These are phyloP conservation scores for Azorinus chamasolen DNA, from an alignment of 2,888 invertebrate species.

Conservation along the genomic window DNA sequence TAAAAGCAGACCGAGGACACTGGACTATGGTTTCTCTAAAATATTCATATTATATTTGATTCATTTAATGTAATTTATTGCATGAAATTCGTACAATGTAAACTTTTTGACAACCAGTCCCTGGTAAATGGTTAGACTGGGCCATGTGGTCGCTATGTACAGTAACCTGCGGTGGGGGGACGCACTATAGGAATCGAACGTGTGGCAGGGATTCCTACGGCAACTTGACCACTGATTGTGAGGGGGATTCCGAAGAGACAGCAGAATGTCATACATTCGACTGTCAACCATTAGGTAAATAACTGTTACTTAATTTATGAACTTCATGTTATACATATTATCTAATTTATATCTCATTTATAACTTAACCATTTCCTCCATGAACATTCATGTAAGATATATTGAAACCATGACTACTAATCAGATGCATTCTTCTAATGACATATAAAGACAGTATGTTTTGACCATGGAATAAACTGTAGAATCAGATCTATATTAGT, in stretches of 20 bases:
- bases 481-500: no score
- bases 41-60: not conserved
- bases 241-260: constrained; percentile 64
- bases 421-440: no score
- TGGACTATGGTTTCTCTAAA: not conserved
- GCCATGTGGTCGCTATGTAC: constrained; percentile 75
- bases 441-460: no score
- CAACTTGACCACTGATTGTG: constrained; percentile 78
- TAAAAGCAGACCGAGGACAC: no score
- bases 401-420: no score
- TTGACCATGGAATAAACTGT: no score
- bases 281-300: constrained; percentile 77
- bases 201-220: constrained; percentile 79
- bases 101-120: constrained; percentile 67
- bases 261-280: constrained; percentile 75
- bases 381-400: no score
- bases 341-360: no score
- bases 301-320: no score
- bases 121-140: constrained; percentile 81
- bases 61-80: not conserved
- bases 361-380: no score
- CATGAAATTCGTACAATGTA: not conserved
- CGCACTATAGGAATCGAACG: constrained; percentile 69
- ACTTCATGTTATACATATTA: no score
- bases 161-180: constrained; percentile 78